Evolutionary conservation across 2,888 invertebrate species (phyloP).

Genomic region (Andrena hattorfiana): DNA sequence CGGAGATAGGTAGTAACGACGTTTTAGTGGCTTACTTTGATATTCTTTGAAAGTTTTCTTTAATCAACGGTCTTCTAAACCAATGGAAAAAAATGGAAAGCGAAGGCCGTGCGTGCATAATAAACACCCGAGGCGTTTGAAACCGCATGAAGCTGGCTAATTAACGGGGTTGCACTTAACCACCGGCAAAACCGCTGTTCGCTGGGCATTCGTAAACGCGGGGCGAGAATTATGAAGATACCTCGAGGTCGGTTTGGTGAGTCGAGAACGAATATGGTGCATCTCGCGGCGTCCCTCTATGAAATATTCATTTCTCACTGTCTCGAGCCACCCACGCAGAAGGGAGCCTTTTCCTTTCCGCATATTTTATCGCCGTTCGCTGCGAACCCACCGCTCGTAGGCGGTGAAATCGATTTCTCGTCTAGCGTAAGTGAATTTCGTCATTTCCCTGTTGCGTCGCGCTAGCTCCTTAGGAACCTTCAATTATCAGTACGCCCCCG

Average conservation of each 20-base stretch:
- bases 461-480: background rate
- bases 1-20: background rate
- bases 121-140: background rate
- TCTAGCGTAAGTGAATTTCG: slow-evolving; percentile 6
- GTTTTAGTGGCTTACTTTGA: background rate
- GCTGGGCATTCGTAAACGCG: background rate
- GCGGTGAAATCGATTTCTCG: slow-evolving; percentile 26
- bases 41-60: background rate
- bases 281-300: slow-evolving; percentile 14
- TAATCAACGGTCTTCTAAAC: slow-evolving; percentile 15
- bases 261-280: slow-evolving; percentile 15
- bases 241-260: slow-evolving; percentile 4
- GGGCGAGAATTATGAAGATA: slow-evolving; percentile 33
- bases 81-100: background rate
- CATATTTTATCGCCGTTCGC: slow-evolving; percentile 23
- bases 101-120: background rate
- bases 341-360: background rate
- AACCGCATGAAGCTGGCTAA: slow-evolving; percentile 18
- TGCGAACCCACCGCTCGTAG: background rate
- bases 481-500: slow-evolving; percentile 15
- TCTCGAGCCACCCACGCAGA: slow-evolving; percentile 33
- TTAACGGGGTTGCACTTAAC: slow-evolving; percentile 21
- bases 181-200: background rate
- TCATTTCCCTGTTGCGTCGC: background rate
- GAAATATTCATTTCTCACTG: slow-evolving; percentile 50